phyloP scores from a whole-genome alignment of 2,888 invertebrate genomes.

The Ornithoptera priamus region DNA sequence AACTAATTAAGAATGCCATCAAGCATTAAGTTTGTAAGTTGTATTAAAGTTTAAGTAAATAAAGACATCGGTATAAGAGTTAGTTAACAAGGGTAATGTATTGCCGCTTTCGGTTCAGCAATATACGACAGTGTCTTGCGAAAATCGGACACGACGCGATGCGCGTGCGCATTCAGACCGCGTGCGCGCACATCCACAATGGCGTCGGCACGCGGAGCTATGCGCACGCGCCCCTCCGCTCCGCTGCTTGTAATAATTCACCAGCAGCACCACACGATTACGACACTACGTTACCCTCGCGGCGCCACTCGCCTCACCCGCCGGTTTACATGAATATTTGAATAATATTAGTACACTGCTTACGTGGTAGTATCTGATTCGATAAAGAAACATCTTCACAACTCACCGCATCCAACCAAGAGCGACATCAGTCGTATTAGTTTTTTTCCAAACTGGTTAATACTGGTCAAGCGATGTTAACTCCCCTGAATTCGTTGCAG shows the following conservation, averaged over 20 bases:
- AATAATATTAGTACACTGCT: background rate
- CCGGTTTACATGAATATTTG: background rate
- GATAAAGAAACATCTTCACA: no score
- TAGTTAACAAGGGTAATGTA: no score
- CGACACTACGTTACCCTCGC: slow-evolving; percentile 7
- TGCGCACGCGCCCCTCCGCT: slow-evolving; percentile 52
- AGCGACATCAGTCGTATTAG: no score
- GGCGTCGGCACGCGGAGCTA: slow-evolving; percentile 66
- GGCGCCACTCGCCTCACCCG: slow-evolving; percentile 6
- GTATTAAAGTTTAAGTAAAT: no score
- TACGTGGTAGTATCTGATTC: no score
- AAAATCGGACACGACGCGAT: slow-evolving; percentile 31
- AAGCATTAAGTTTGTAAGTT: no score
- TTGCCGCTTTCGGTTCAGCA: slow-evolving; percentile 1
- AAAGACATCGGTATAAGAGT: no score
- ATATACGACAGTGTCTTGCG: slow-evolving; percentile 13
- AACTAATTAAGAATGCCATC: no score
- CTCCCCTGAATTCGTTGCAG: no score
- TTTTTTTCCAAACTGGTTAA: no score
- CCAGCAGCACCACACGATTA: slow-evolving; percentile 13
- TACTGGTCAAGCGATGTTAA: no score
- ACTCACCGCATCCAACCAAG: no score
- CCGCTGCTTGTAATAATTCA: slow-evolving; percentile 26
- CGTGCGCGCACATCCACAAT: slow-evolving; percentile 58
- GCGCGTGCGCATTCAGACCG: slow-evolving; percentile 54